These are phyloP conservation scores for Clarias batrachus DNA, from an alignment of 2,113 vertebrate species.

Conservation along the genomic window DNA sequence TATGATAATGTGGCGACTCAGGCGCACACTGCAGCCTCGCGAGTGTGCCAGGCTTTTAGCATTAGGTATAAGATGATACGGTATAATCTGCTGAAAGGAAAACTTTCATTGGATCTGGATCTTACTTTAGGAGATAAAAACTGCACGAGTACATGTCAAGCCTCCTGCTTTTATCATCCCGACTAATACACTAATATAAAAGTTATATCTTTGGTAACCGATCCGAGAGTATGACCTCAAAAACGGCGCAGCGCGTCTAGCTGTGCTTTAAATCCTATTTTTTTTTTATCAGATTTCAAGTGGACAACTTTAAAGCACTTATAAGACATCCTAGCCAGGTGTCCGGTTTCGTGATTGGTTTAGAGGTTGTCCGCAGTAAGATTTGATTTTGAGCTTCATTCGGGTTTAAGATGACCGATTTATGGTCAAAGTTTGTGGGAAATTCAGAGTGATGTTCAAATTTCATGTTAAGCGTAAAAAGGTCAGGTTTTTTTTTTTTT, in stretches of 20 bases:
- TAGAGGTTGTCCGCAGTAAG: conserved; percentile 25
- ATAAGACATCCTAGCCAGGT: conserved; percentile 26
- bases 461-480: background rate
- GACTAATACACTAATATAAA: conserved; percentile 41
- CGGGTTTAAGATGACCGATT: conserved; percentile 1
- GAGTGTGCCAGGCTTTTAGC: conserved; percentile 51
- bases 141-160: conserved; percentile 40
- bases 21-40: conserved; percentile 10
- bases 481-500: background rate
- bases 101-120: conserved; percentile 41
- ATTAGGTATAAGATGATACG: conserved; percentile 53
- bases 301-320: conserved; percentile 41
- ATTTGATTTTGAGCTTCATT: conserved; percentile 34
- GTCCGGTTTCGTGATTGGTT: conserved; percentile 34
- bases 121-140: conserved; percentile 50
- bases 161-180: conserved; percentile 43
- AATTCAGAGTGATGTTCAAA: conserved; percentile 20
- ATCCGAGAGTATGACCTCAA: conserved; percentile 42
- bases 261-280: conserved; percentile 49
- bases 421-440: conserved; percentile 10
- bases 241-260: background rate
- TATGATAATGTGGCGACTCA: conserved; percentile 46
- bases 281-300: conserved; percentile 39
- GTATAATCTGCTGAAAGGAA: conserved; percentile 51
- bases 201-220: conserved; percentile 39